Percentiles rank a stretch among this genome's conserved stretches.
These are phyloP conservation scores for Coelopa frigida DNA, from an alignment of 1,140 invertebrate genomes.

Conservation along the genomic window DNA sequence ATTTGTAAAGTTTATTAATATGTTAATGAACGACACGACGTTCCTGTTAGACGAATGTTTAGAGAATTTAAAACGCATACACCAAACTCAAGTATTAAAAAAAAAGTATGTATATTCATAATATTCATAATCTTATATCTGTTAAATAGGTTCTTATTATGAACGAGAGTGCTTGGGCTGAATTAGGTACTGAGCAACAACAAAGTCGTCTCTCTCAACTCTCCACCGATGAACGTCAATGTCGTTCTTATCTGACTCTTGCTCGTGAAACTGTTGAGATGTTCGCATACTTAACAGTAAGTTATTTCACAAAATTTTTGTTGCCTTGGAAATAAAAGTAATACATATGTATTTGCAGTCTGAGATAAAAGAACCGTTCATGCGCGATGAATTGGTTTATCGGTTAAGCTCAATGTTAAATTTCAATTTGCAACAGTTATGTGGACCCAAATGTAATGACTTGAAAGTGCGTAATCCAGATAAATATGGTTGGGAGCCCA, in stretches of 20 bases:
- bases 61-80: conserved; percentile 89
- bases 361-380: conserved; percentile 90
- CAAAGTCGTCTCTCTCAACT: conserved; percentile 71
- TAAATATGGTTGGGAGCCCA: conserved; percentile 95
- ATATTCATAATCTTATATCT: background rate
- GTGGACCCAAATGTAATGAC: conserved; percentile 94
- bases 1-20: conserved; percentile 97
- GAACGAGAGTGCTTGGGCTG: conserved; percentile 59
- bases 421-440: conserved; percentile 94
- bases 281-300: conserved; percentile 91
- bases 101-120: background rate
- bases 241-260: conserved; percentile 88
- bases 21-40: conserved; percentile 99
- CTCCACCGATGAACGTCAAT: conserved; percentile 85
- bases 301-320: background rate
- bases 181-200: conserved; percentile 63
- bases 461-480: conserved; percentile 92
- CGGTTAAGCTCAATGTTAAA: conserved; percentile 96
- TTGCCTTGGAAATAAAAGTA: background rate
- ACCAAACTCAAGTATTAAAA: conserved; percentile 91
- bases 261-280: conserved; percentile 95
- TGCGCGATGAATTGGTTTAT: conserved; percentile 84
- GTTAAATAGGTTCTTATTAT: conserved; percentile 52
- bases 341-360: conserved; percentile 17
- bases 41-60: conserved; percentile 95